These are phyloP conservation scores for Brachyistius frenatus DNA, from an alignment of 2,113 vertebrate species.

Conservation along the genomic window DNA sequence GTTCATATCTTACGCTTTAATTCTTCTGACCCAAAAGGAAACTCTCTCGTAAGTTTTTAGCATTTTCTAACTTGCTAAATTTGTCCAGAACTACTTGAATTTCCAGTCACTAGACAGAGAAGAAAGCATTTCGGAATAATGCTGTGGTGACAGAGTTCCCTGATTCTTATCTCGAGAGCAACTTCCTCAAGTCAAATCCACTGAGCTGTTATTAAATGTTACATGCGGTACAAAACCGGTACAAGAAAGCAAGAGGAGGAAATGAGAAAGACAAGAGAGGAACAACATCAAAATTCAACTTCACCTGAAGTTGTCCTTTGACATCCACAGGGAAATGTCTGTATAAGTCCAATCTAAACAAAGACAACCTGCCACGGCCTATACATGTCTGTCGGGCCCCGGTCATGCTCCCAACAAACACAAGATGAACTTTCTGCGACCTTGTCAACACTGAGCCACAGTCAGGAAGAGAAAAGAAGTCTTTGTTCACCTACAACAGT, in stretches of 20 bases:
- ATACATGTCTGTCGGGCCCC: conserved; percentile 37
- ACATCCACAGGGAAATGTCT: conserved; percentile 61
- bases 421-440: conserved; percentile 60
- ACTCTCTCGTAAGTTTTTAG: neutral
- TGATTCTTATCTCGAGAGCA: conserved; percentile 17
- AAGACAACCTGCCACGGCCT: conserved; percentile 65
- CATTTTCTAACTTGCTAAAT: neutral
- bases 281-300: conserved; percentile 15
- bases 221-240: conserved; percentile 8
- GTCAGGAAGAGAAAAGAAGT: conserved; percentile 32
- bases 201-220: conserved; percentile 20
- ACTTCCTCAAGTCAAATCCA: conserved; percentile 8
- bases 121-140: neutral
- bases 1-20: too few species aligned
- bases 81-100: neutral
- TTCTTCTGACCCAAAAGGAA: neutral
- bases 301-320: conserved; percentile 56
- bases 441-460: conserved; percentile 62
- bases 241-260: conserved; percentile 22
- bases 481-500: conserved; percentile 63
- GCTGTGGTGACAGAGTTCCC: neutral
- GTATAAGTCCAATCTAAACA: conserved; percentile 39
- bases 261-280: conserved; percentile 30
- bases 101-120: conserved; percentile 6
- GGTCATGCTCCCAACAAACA: conserved; percentile 60